Conservation (phyloP, 2,888 invertebrate species). For the Pseudococcus jackbeardsleyi region DNA sequence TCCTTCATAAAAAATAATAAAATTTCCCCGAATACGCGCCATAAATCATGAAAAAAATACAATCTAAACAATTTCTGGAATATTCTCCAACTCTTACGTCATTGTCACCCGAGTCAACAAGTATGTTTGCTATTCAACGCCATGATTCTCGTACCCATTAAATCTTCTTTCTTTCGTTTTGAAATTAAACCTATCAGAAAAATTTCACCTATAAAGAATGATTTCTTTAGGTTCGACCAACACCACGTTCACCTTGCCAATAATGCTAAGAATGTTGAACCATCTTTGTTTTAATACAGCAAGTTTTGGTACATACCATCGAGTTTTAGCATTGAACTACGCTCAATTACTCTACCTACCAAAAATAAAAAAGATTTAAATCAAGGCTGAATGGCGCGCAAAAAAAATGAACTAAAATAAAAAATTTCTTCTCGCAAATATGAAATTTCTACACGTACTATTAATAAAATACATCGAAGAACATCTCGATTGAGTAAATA, state of each 20-base stretch:
- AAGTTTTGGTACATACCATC: not conserved
- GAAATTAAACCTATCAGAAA: not conserved
- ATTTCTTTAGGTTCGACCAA: not conserved
- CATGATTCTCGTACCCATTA: not conserved
- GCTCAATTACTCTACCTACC: not conserved
- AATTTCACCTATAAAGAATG: not conserved
- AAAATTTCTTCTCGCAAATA: not conserved
- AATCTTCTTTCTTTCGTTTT: conserved; percentile 18
- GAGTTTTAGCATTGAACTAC: conserved; percentile 29
- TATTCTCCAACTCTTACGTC: not conserved
- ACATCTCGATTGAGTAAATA: not conserved
- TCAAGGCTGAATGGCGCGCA: not conserved
- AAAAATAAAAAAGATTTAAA: not conserved
- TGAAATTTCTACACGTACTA: not conserved
- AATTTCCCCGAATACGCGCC: not conserved
- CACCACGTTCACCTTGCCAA: conserved; percentile 35
- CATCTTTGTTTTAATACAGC: conserved; percentile 35
- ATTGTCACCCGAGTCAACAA: not conserved
- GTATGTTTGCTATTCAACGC: not conserved
- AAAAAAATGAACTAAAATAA: not conserved
- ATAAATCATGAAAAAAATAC: not conserved
- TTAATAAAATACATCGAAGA: not conserved
- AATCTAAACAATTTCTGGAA: not conserved
- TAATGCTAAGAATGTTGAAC: conserved; percentile 38
- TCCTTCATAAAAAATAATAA: not conserved